phyloP scores from a whole-genome alignment of 2,888 invertebrate species.

The Tholera decimalis region DNA sequence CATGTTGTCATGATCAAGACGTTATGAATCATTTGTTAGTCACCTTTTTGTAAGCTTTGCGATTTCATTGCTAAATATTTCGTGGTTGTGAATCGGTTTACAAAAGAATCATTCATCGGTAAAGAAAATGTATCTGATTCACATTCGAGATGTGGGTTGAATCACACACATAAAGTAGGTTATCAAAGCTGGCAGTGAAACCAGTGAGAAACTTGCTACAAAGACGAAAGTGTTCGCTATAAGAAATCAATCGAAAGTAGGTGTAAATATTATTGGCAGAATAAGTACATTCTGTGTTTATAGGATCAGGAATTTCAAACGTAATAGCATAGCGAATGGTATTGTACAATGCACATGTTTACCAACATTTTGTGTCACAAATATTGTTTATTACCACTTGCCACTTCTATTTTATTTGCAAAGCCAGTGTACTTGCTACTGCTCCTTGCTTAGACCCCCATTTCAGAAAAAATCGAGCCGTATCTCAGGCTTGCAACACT shows the following conservation, averaged over 20 bases:
- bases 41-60: conserved; percentile 19
- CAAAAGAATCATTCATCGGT: too few species aligned
- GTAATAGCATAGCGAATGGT: conserved; percentile 20
- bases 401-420: background rate
- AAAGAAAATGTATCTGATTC: too few species aligned
- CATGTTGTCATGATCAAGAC: too few species aligned
- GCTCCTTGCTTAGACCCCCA: background rate
- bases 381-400: background rate
- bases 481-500: background rate
- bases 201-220: background rate
- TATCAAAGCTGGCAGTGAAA: background rate
- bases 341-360: conserved; percentile 12
- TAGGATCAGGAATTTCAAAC: conserved; percentile 12
- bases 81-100: background rate
- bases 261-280: conserved; percentile 3
- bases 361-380: conserved; percentile 1
- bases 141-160: background rate
- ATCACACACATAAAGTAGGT: background rate
- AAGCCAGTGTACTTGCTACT: conserved; percentile 6
- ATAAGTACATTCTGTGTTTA: conserved; percentile 8
- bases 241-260: background rate
- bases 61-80: conserved; percentile 7
- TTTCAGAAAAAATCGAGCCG: background rate
- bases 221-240: background rate
- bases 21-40: too few species aligned